These are phyloP conservation scores for Phrynocephalus versicolor DNA, from an alignment of 2,113 vertebrate species.

Conservation along the genomic window DNA sequence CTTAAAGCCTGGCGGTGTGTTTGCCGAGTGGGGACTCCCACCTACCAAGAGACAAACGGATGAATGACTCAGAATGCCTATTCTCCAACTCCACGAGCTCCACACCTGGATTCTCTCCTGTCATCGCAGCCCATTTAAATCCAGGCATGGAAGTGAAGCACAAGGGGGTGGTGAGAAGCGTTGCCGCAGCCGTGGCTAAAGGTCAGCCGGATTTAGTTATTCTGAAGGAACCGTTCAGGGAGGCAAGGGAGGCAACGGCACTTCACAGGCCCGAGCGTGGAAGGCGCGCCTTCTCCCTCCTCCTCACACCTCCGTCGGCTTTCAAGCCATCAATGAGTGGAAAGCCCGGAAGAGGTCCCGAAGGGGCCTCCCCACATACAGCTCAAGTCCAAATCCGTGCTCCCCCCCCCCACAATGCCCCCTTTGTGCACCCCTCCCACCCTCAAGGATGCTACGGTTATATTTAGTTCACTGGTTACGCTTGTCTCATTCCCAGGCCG, in stretches of 20 bases:
- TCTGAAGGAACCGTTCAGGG: neutral
- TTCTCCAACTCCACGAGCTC: too few relatives aligned
- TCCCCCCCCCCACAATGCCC: too few relatives aligned
- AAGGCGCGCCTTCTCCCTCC: accelerated
- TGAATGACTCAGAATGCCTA: neutral
- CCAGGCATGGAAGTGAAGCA: conserved; percentile 45
- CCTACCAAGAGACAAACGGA: too few relatives aligned
- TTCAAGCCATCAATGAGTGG: neutral
- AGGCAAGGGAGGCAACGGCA: neutral
- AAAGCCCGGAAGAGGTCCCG: too few relatives aligned
- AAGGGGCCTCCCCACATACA: neutral
- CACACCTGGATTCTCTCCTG: neutral
- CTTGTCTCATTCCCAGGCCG: neutral
- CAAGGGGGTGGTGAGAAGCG: conserved; percentile 28
- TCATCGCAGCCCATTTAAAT: conserved; percentile 32
- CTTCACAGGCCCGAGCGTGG: neutral
- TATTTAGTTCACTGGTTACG: conserved; percentile 19
- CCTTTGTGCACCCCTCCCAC: neutral
- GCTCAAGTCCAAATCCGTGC: too few relatives aligned
- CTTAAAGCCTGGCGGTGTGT: neutral
- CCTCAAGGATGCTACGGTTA: conserved; percentile 20
- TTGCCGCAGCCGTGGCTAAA: conserved; percentile 28
- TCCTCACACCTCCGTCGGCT: neutral
- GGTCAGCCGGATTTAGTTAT: conserved; percentile 32
- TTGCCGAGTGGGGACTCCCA: neutral